These are phyloP conservation scores for Drosophila mimetica DNA, from an alignment of 2,888 invertebrate species.

Conservation along the genomic window DNA sequence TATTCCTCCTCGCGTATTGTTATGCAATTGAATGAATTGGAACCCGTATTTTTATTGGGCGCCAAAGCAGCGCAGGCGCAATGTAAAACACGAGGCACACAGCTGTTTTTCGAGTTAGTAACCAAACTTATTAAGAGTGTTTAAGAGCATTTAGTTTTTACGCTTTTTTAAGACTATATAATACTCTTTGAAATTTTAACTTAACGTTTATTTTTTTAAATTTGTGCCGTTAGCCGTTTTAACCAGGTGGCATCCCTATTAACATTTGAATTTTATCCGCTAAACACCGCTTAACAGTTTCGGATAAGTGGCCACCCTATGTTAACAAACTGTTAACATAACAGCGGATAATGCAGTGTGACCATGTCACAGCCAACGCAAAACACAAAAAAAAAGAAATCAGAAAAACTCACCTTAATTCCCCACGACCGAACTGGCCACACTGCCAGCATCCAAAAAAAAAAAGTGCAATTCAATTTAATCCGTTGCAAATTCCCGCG, in stretches of 20 bases:
- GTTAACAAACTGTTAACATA: too few relatives aligned
- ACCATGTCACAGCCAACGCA: too few relatives aligned
- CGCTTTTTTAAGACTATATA: background rate
- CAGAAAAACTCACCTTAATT: too few relatives aligned
- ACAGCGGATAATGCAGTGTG: too few relatives aligned
- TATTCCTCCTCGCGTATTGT: constrained; percentile 61
- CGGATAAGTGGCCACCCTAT: too few relatives aligned
- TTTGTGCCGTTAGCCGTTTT: background rate
- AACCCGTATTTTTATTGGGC: constrained; percentile 64
- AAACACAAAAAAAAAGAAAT: too few relatives aligned
- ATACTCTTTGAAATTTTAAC: too few relatives aligned
- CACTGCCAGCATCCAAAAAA: too few relatives aligned
- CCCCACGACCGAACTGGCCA: too few relatives aligned
- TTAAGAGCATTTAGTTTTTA: background rate
- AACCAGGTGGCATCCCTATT: background rate
- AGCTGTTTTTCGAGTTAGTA: constrained; percentile 51
- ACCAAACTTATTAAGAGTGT: background rate
- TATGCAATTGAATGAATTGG: constrained; percentile 67
- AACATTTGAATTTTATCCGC: too few relatives aligned
- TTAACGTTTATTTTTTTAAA: background rate
- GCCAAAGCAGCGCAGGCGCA: constrained; percentile 66
- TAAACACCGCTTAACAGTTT: too few relatives aligned
- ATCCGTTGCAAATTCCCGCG: constrained; percentile 34
- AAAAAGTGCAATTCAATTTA: too few relatives aligned
- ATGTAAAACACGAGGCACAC: constrained; percentile 12